phyloP scores from a whole-genome alignment of 2,888 invertebrate species.

The Hybos culiciformis region DNA sequence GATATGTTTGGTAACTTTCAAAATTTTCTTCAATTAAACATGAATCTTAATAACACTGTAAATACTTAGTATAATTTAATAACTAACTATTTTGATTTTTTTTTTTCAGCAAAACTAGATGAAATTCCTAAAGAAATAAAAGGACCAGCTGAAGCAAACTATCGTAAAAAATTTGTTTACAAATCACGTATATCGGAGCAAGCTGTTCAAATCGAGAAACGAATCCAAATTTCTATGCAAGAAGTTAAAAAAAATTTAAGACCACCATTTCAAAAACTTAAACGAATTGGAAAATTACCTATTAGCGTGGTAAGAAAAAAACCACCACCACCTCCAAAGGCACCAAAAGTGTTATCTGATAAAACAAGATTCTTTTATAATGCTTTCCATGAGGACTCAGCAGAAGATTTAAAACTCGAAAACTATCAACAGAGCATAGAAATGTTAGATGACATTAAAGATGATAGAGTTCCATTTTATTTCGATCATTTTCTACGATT shows the following conservation, averaged over 20 bases:
- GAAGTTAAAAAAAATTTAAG: slow-evolving; percentile 27
- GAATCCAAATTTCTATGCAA: slow-evolving; percentile 28
- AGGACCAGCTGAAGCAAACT: slow-evolving; percentile 17
- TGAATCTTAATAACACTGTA: slow-evolving; percentile 14
- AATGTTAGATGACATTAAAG: slow-evolving; percentile 23
- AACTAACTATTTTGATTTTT: neutral
- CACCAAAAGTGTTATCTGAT: too few species aligned
- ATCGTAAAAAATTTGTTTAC: slow-evolving; percentile 22
- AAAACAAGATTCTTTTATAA: slow-evolving; percentile 26
- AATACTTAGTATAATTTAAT: slow-evolving; percentile 19
- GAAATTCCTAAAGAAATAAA: slow-evolving; percentile 19
- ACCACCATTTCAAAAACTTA: slow-evolving; percentile 24
- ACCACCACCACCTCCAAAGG: slow-evolving; percentile 12
- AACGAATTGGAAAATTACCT: slow-evolving; percentile 21
- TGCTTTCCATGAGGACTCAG: slow-evolving; percentile 25
- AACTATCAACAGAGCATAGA: slow-evolving; percentile 22
- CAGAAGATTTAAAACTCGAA: neutral
- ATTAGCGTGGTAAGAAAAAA: slow-evolving; percentile 21
- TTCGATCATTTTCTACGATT: slow-evolving; percentile 32
- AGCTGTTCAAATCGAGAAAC: slow-evolving; percentile 27
- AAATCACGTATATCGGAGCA: slow-evolving; percentile 23
- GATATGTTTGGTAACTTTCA: slow-evolving; percentile 7
- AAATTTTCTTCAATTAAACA: neutral
- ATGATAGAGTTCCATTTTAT: slow-evolving; percentile 31
- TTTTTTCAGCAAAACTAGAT: slow-evolving; percentile 24